Conservation (phyloP, 2,113 vertebrate genomes). For the Pluvialis apricaria region DNA sequence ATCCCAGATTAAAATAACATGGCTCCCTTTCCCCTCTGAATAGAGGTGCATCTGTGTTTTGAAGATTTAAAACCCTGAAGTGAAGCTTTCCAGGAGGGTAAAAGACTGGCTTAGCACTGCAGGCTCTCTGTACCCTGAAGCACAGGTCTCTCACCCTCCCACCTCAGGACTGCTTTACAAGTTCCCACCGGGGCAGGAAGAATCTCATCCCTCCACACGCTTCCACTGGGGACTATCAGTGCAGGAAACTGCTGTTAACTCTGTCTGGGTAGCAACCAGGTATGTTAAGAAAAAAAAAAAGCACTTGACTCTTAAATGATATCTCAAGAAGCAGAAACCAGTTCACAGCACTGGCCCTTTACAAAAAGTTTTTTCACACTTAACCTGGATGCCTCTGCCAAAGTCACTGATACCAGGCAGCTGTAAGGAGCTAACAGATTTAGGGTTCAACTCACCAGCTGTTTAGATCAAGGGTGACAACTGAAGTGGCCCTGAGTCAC, state of each 20-base stretch:
- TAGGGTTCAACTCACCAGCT: background rate
- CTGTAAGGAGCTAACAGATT: background rate
- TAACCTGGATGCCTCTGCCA: background rate
- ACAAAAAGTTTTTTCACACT: background rate
- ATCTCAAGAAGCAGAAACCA: background rate
- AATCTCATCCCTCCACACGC: background rate
- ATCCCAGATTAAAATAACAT: conserved; percentile 67
- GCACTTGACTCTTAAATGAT: background rate
- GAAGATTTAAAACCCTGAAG: conserved; percentile 42
- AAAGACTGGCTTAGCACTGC: background rate
- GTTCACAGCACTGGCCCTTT: background rate
- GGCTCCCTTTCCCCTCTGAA: conserved; percentile 35
- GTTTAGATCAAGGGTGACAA: background rate
- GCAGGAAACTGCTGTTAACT: background rate
- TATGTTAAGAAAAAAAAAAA: background rate
- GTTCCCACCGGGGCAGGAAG: background rate
- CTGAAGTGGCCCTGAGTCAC: background rate
- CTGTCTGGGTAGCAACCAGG: background rate
- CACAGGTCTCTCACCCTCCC: background rate
- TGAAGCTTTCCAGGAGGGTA: background rate
- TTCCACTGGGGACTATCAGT: background rate
- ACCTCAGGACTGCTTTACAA: background rate
- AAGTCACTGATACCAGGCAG: background rate
- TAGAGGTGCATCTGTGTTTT: background rate
- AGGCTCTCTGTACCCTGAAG: background rate